A percentile compares a stretch with the other conserved stretches of the same genome.
These are phyloP conservation scores for Megalops atlanticus DNA, from an alignment of 2,113 vertebrate genomes.

Conservation along the genomic window DNA sequence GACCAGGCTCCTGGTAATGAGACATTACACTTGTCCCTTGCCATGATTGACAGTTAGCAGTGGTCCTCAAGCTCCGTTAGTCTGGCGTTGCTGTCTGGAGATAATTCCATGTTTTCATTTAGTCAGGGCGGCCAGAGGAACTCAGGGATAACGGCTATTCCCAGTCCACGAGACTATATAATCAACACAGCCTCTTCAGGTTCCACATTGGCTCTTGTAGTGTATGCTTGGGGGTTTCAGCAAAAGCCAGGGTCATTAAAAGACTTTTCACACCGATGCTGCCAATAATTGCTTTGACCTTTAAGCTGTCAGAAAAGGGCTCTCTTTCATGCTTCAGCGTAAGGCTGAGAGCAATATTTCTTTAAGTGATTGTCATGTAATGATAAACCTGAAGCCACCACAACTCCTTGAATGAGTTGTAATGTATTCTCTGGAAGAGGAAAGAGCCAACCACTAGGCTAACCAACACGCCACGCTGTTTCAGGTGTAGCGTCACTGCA, in stretches of 20 bases:
- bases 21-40: background rate
- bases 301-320: conserved; percentile 3
- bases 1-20: background rate
- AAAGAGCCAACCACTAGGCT: background rate
- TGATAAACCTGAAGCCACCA: background rate
- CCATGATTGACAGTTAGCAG: background rate
- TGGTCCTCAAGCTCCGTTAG: background rate
- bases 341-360: background rate
- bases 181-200: background rate
- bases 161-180: background rate
- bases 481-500: background rate
- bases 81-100: background rate
- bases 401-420: background rate
- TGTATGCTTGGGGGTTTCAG: background rate
- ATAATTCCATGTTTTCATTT: background rate
- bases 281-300: conserved; percentile 42
- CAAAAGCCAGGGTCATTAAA: conserved; percentile 25
- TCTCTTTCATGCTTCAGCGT: background rate
- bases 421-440: background rate
- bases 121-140: background rate
- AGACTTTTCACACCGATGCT: conserved; percentile 10
- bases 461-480: background rate
- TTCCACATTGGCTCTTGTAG: background rate
- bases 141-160: background rate
- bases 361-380: background rate